Conservation (phyloP, 2,888 invertebrate genomes). For the Apodemia duryi region DNA sequence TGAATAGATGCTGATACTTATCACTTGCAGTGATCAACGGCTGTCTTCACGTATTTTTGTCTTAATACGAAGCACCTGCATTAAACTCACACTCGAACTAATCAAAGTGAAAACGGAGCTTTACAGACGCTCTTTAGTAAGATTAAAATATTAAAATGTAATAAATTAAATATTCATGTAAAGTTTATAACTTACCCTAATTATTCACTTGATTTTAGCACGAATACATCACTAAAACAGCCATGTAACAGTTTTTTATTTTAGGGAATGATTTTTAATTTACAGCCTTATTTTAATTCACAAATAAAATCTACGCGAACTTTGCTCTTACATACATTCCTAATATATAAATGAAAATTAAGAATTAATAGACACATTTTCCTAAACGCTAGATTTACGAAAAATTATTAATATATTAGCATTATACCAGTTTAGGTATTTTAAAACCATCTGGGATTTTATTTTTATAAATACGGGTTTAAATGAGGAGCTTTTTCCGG, state of each 20-base stretch:
- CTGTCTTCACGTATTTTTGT: too few species aligned
- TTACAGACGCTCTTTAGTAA: too few species aligned
- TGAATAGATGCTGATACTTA: too few species aligned
- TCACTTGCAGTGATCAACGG: too few species aligned
- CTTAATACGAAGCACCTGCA: too few species aligned
- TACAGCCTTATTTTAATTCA: not conserved
- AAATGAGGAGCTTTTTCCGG: constrained; percentile 13
- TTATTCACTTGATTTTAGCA: too few species aligned
- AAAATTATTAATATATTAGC: not conserved
- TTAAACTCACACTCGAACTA: too few species aligned
- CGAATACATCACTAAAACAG: too few species aligned
- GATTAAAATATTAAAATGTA: too few species aligned
- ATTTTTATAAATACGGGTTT: not conserved
- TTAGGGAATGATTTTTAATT: not conserved
- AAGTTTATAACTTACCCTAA: too few species aligned
- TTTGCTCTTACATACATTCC: not conserved
- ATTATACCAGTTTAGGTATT: not conserved
- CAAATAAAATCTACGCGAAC: not conserved
- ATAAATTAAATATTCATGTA: too few species aligned
- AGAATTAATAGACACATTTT: not conserved
- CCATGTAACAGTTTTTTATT: not conserved
- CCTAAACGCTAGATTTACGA: not conserved
- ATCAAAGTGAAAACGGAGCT: too few species aligned
- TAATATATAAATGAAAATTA: not conserved
- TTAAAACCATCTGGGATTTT: not conserved